Evolutionary conservation across 2,797 vertebrate species (phyloP).

Genomic region (Neosilurus mollespiculum): DNA sequence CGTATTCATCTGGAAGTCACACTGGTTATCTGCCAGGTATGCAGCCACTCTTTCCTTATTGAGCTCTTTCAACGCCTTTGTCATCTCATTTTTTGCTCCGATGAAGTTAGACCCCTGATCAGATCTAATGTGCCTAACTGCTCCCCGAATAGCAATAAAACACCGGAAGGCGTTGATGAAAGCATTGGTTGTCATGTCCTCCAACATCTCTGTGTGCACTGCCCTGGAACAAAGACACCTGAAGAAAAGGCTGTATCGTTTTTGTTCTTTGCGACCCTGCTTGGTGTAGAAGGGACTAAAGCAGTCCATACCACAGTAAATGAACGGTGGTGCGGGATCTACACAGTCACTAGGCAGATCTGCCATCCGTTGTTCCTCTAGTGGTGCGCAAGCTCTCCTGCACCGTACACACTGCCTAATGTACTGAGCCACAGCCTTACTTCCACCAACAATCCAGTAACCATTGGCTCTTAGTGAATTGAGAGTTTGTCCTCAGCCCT

Average conservation of each 20-base stretch:
- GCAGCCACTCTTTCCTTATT: neutral
- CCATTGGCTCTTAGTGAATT: constrained; percentile 24
- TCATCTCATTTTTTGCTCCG: neutral
- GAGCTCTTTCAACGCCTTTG: neutral
- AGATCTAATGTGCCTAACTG: neutral
- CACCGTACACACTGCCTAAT: neutral
- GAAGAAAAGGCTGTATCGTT: neutral
- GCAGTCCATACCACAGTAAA: neutral
- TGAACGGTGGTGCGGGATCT: neutral
- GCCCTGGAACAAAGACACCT: neutral
- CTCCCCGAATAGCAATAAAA: constrained; percentile 1
- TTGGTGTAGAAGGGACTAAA: neutral
- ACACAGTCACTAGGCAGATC: no score
- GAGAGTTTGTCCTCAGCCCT: constrained; percentile 35
- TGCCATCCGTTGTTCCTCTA: neutral
- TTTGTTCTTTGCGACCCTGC: no score
- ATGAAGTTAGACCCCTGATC: neutral
- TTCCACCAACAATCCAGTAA: constrained; percentile 16
- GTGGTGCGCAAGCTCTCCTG: neutral
- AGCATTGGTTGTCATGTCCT: neutral
- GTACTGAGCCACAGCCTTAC: neutral
- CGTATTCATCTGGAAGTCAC: no score
- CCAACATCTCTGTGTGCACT: neutral
- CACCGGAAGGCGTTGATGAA: neutral
- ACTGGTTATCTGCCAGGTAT: no score